Evolutionary conservation across 2,888 invertebrate species (phyloP), one percentile per base, ranked within the genome.

Genomic region (Drosophila anomelani): DNA sequence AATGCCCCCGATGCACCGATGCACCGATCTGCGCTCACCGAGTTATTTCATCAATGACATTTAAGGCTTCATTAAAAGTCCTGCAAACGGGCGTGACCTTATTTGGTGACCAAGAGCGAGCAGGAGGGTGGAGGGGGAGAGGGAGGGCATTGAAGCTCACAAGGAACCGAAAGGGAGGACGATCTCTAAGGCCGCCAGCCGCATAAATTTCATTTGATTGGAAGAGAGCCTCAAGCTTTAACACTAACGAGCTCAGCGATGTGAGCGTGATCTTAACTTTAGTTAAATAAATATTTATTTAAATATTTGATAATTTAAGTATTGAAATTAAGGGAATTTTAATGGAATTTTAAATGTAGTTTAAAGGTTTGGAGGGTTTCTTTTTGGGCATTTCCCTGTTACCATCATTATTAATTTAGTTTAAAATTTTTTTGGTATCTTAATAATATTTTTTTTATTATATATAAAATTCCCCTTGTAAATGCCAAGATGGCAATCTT

Each of bases 21-120:
- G 15, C 47, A 3, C 20, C 49, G 32, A 34, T 51, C 49, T 4
- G 2, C 20, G 41, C 49, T 15, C 17, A 20, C 5, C 56, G 58
- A 67, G 82, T 69, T 86, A 88, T 88, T 90, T 84, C 85, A 90
- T 88, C 90, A 88, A 88, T 90, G 90, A 90, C 90, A 89, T 88
- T 90, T 88, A 89, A 84, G 79, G 90, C 88, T 88, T 88, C 90
- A 88, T 88, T 88, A 88, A 88, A 88, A 89, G 79, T 90, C 90
- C 90, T 81, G 86, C 75, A 80, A 84, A 86, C 81, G 80, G 85
- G 88, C 76, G 67, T 69, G 71, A 64, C 84, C 84, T 80, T 85
- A 89, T 89, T 85, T 89, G 89, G 80, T n/a, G 20, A 13, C 44
- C 23, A 23, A 15, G 26, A 9, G 10, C 0, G 10, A 3, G 3